phyloP scores from a whole-genome alignment of 2,888 invertebrate genomes.

The Tridacna gigas region DNA sequence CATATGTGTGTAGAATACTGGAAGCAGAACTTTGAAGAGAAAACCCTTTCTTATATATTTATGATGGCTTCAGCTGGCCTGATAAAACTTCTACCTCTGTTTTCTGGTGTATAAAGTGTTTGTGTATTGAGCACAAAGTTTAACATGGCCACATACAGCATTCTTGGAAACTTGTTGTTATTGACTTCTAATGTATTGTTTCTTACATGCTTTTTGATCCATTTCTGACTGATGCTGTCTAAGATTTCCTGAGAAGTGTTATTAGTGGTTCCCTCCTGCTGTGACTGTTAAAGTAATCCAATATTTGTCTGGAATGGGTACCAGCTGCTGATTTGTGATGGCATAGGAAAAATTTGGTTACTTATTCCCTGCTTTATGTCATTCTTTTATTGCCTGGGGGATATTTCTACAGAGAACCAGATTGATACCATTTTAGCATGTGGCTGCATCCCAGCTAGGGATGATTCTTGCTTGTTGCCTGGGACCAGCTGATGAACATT shows the following conservation, averaged over 20 bases:
- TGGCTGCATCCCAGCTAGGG: slow-evolving; percentile 8
- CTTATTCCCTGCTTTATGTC: slow-evolving; percentile 19
- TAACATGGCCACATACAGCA: too few species aligned
- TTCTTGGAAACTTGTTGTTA: neutral
- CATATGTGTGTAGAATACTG: too few species aligned
- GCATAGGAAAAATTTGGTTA: slow-evolving; percentile 2
- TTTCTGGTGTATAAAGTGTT: too few species aligned
- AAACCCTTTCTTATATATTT: too few species aligned
- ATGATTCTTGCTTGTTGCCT: slow-evolving; percentile 4
- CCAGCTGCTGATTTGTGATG: slow-evolving; percentile 23
- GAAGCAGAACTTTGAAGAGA: too few species aligned
- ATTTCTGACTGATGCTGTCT: neutral
- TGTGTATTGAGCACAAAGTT: too few species aligned
- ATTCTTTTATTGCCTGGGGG: slow-evolving; percentile 9
- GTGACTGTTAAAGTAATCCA: slow-evolving; percentile 23
- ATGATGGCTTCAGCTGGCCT: too few species aligned
- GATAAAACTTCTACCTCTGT: too few species aligned
- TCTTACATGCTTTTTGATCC: too few species aligned
- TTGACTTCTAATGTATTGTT: too few species aligned
- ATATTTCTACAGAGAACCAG: slow-evolving; percentile 19
- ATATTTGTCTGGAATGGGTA: slow-evolving; percentile 30
- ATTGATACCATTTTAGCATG: slow-evolving; percentile 4
- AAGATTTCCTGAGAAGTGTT: neutral
- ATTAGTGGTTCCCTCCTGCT: slow-evolving; percentile 12
- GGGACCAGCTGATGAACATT: neutral